Percentiles rank a stretch among this genome's conserved stretches.
phyloP scores from a whole-genome alignment of 2,888 invertebrate genomes.

The Cinara cedri region DNA sequence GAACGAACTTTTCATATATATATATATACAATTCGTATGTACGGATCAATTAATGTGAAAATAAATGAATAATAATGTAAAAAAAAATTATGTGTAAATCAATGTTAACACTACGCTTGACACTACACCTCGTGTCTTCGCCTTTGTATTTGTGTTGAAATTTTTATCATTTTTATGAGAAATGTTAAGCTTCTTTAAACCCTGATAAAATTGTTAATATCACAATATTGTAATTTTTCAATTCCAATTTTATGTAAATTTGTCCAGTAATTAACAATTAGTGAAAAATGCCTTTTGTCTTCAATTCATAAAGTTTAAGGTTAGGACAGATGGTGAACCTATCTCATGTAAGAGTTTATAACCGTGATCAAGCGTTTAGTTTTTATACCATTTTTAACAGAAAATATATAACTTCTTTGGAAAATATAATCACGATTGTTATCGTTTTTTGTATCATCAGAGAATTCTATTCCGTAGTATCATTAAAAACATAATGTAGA shows the following conservation, averaged over 20 bases:
- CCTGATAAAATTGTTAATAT: constrained; percentile 17
- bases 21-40: background rate
- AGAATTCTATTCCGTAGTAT: too few relatives aligned
- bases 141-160: constrained; percentile 30
- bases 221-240: constrained; percentile 22
- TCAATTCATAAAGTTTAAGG: constrained; percentile 15
- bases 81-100: constrained; percentile 9
- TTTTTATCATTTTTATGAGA: constrained; percentile 30
- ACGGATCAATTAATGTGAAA: constrained; percentile 12
- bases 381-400: background rate
- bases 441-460: too few relatives aligned
- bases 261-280: constrained; percentile 35
- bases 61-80: background rate
- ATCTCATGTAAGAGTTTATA: background rate
- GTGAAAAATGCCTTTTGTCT: constrained; percentile 40
- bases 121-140: constrained; percentile 53
- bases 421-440: background rate
- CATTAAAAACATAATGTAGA: too few relatives aligned
- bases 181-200: constrained; percentile 2
- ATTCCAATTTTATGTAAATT: constrained; percentile 20
- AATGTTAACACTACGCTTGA: constrained; percentile 20
- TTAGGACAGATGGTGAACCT: background rate
- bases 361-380: constrained; percentile 25
- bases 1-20: constrained; percentile 6
- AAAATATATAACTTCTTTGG: constrained; percentile 18